These are phyloP conservation scores for Tragelaphus imberbis DNA, from an alignment of 2,113 vertebrate species.

Conservation along the genomic window DNA sequence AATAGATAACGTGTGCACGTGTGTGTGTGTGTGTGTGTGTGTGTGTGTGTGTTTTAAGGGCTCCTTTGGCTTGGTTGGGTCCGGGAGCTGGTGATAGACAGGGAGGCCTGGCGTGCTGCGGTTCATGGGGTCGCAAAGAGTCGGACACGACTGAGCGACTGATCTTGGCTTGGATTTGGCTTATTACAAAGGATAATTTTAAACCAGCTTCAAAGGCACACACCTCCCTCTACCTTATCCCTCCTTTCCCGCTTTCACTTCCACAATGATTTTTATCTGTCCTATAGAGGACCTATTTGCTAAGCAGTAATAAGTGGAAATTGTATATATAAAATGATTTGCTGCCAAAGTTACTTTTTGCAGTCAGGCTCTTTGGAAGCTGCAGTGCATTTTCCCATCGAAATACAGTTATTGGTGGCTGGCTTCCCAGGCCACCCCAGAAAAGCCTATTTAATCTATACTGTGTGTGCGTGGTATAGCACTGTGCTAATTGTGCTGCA, in stretches of 20 bases:
- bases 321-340: slow-evolving; percentile 7
- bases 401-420: slow-evolving; percentile 31
- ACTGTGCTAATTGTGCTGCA: background rate
- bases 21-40: background rate
- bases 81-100: too few species aligned
- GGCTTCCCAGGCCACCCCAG: slow-evolving; percentile 41
- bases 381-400: slow-evolving; percentile 38
- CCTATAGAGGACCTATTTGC: background rate
- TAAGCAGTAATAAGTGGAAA: slow-evolving; percentile 35
- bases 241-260: background rate
- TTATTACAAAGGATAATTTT: slow-evolving; percentile 16
- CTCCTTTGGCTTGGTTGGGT: background rate
- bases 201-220: slow-evolving; percentile 20
- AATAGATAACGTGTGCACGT: background rate
- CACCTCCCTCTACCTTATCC: background rate
- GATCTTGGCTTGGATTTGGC: background rate
- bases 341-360: slow-evolving; percentile 27
- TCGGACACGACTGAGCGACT: too few species aligned
- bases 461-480: background rate
- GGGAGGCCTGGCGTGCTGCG: too few species aligned
- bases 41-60: background rate
- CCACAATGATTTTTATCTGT: background rate
- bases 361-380: slow-evolving; percentile 33
- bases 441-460: slow-evolving; percentile 39
- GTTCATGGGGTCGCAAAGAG: too few species aligned